Percentiles rank a stretch among this genome's conserved stretches.
Conservation (phyloP, 2,797 vertebrate genomes). For the Urocyon cinereoargenteus region DNA sequence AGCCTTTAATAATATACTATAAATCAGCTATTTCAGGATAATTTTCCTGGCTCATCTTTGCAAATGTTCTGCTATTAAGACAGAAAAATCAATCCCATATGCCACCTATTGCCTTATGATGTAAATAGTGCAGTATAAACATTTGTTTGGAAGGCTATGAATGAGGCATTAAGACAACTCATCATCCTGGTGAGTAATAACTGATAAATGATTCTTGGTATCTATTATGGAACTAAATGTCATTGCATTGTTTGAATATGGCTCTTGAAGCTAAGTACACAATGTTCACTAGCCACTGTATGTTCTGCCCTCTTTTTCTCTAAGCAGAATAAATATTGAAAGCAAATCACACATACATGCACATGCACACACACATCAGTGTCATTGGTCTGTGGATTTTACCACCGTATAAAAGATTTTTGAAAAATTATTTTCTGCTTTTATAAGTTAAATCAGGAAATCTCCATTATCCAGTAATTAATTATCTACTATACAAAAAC, state of each 20-base stretch:
- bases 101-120: slow-evolving; percentile 56
- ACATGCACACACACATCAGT: background rate
- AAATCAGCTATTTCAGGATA: slow-evolving; percentile 68
- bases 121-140: slow-evolving; percentile 60
- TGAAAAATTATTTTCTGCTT: background rate
- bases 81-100: slow-evolving; percentile 70
- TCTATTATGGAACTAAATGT: slow-evolving; percentile 42
- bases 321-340: background rate
- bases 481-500: background rate
- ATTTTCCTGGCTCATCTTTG: slow-evolving; percentile 60
- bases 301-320: background rate
- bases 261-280: slow-evolving; percentile 36
- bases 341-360: background rate
- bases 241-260: slow-evolving; percentile 38
- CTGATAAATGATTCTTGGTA: slow-evolving; percentile 39
- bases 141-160: slow-evolving; percentile 66
- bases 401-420: background rate
- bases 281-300: background rate
- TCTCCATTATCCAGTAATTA: background rate
- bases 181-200: slow-evolving; percentile 64
- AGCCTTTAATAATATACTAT: slow-evolving; percentile 58
- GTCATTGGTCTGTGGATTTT: background rate
- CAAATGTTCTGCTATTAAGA: slow-evolving; percentile 54
- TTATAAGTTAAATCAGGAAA: slow-evolving; percentile 42
- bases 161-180: slow-evolving; percentile 62